A percentile compares a stretch with the other conserved stretches of the same genome.
These are phyloP conservation scores for Callopanchax toddi DNA, from an alignment of 2,113 vertebrate genomes.

Conservation along the genomic window DNA sequence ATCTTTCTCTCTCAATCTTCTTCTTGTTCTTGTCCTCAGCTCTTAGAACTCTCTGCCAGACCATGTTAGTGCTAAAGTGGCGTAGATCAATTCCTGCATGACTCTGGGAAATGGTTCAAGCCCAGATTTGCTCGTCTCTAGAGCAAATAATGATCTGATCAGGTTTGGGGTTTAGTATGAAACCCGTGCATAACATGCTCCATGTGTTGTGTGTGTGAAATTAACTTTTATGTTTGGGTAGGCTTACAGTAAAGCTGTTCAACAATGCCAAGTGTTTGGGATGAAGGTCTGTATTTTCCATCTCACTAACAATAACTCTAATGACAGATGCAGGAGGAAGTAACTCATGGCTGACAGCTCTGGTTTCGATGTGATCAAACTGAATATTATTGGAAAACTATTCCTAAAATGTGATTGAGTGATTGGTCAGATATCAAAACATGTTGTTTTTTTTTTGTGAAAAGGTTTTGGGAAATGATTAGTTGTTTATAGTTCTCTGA, in stretches of 20 bases:
- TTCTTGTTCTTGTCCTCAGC: slow-evolving; percentile 6
- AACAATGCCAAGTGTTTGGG: slow-evolving; percentile 47
- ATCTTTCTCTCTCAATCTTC: slow-evolving; percentile 5
- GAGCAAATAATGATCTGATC: slow-evolving; percentile 55
- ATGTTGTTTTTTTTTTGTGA: too few species aligned
- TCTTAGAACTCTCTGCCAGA: slow-evolving; percentile 45
- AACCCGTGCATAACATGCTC: slow-evolving; percentile 67
- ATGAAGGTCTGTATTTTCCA: slow-evolving; percentile 41
- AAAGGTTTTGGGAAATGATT: too few species aligned
- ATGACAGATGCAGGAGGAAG: slow-evolving; percentile 3
- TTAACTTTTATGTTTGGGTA: slow-evolving; percentile 38
- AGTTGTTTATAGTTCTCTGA: too few species aligned
- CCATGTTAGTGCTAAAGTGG: slow-evolving; percentile 41
- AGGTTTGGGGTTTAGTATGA: slow-evolving; percentile 49
- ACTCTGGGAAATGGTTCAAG: slow-evolving; percentile 65
- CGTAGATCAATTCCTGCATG: slow-evolving; percentile 62
- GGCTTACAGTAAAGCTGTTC: slow-evolving; percentile 29
- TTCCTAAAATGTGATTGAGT: too few species aligned
- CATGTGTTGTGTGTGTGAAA: slow-evolving; percentile 59
- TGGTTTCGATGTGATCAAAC: too few species aligned
- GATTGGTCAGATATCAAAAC: too few species aligned
- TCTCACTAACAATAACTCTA: slow-evolving; percentile 18
- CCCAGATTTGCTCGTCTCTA: slow-evolving; percentile 44
- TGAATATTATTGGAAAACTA: too few species aligned
- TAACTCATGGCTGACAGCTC: slow-evolving; percentile 16